These are phyloP conservation scores for Riparia riparia DNA, from an alignment of 2,113 vertebrate species.

Conservation along the genomic window DNA sequence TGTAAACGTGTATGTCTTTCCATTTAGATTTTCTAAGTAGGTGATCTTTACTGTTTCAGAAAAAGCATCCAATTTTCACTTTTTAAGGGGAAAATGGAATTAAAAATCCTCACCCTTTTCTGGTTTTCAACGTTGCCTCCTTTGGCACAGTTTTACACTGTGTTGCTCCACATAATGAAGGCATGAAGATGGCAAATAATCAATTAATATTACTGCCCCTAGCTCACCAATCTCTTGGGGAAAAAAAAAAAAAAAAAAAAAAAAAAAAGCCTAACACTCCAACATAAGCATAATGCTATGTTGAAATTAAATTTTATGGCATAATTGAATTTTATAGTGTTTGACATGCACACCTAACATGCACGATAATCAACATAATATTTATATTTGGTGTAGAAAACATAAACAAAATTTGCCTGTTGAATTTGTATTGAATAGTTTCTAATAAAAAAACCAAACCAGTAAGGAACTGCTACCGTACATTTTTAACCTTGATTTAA, in stretches of 20 bases:
- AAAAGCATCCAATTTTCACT: neutral
- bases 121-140: neutral
- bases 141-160: neutral
- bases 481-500: constrained; percentile 11
- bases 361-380: neutral
- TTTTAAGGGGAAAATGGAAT: neutral
- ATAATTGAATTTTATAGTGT: neutral
- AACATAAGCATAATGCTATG: neutral
- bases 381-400: neutral
- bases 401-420: neutral
- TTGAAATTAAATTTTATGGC: neutral
- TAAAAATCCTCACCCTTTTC: neutral
- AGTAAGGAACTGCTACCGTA: neutral
- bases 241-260: neutral
- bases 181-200: neutral
- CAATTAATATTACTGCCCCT: neutral
- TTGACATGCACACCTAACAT: neutral
- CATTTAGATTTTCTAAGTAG: neutral
- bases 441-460: neutral
- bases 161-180: neutral
- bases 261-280: neutral
- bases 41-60: neutral
- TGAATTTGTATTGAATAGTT: neutral
- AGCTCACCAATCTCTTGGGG: neutral
- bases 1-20: neutral